These are phyloP conservation scores for Macrotrachela quadricornifera DNA, from an alignment of 1,140 invertebrate genomes.

Conservation along the genomic window DNA sequence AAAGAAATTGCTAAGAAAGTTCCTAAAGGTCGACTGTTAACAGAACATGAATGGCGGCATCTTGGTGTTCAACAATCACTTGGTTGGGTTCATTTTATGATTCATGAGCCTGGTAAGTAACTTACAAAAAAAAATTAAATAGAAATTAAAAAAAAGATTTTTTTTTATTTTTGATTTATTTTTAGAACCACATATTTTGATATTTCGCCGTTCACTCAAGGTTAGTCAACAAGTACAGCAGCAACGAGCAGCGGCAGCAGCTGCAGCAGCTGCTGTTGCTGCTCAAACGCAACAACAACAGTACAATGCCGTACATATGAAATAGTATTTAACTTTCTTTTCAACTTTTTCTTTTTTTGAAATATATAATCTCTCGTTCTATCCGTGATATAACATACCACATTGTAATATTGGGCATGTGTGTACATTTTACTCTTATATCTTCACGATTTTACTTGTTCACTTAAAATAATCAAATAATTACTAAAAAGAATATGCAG, in stretches of 20 bases:
- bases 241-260: background rate
- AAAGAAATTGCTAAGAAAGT: slow-evolving; percentile 60
- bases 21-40: slow-evolving; percentile 73
- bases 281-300: no score
- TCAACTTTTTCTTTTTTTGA: no score
- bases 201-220: slow-evolving; percentile 3
- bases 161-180: background rate
- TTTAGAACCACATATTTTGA: slow-evolving; percentile 6
- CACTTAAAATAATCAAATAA: no score
- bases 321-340: no score
- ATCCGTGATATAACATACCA: no score
- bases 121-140: background rate
- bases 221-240: background rate
- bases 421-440: no score
- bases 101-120: slow-evolving; percentile 57
- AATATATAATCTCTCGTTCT: no score
- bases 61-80: slow-evolving; percentile 80
- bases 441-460: no score
- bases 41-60: slow-evolving; percentile 79
- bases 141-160: background rate
- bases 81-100: slow-evolving; percentile 89
- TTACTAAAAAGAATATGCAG: no score
- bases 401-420: no score
- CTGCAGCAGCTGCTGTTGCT: no score
- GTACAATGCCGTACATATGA: no score